Conservation (phyloP, 2,888 invertebrate species). For the Apocheima hispidaria region DNA sequence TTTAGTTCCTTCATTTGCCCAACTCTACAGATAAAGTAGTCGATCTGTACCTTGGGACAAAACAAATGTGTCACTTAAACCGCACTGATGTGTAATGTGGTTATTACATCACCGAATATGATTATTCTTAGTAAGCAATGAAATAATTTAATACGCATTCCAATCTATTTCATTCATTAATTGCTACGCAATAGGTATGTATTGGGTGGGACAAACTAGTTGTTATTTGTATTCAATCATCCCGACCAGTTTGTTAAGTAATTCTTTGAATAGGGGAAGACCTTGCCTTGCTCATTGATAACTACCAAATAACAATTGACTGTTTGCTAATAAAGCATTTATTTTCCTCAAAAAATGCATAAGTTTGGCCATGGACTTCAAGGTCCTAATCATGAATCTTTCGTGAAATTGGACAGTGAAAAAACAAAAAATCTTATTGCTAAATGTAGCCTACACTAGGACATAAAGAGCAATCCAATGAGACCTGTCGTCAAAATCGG, state of each 20-base stretch:
- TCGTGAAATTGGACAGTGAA: too few species aligned
- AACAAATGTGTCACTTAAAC: background rate
- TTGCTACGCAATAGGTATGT: conserved; percentile 14
- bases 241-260: background rate
- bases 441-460: too few species aligned
- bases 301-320: conserved; percentile 6
- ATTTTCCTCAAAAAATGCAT: too few species aligned
- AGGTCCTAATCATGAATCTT: too few species aligned
- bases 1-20: too few species aligned
- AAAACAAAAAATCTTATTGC: too few species aligned
- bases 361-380: too few species aligned
- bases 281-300: conserved; percentile 25
- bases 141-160: conserved; percentile 5
- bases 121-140: conserved; percentile 7
- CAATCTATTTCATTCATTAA: conserved; percentile 18
- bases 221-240: conserved; percentile 9
- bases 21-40: background rate
- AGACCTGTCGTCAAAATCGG: too few species aligned
- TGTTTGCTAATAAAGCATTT: background rate
- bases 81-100: background rate
- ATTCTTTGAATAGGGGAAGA: conserved; percentile 33
- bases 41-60: background rate
- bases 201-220: conserved; percentile 10
- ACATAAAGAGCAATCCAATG: too few species aligned
- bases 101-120: conserved; percentile 4